Percentiles rank a stretch among this genome's conserved stretches.
Conservation (phyloP, 2,797 vertebrate genomes). For the Galago senegalensis region DNA sequence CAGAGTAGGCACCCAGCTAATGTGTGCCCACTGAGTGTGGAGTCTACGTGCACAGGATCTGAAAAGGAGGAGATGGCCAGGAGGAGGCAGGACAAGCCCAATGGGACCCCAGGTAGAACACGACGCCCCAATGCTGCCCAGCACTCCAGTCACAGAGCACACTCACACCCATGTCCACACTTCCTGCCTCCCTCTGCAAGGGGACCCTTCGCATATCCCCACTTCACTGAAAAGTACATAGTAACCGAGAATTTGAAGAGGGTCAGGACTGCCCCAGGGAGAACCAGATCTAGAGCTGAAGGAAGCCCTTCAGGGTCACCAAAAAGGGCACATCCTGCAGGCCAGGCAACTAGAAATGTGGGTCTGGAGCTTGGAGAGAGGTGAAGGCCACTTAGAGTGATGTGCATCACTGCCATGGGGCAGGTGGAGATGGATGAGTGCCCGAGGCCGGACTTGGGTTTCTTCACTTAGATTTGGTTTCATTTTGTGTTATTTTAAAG, state of each 20-base stretch:
- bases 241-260: background rate
- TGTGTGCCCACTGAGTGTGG: background rate
- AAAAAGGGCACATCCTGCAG: background rate
- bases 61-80: background rate
- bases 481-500: background rate
- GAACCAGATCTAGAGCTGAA: too few species aligned
- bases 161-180: accelerated
- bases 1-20: background rate
- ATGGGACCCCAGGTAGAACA: accelerated
- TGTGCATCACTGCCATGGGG: accelerated
- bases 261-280: background rate
- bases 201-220: accelerated
- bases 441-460: background rate
- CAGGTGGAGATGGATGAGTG: accelerated
- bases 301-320: background rate
- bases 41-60: accelerated
- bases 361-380: background rate
- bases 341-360: background rate
- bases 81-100: background rate
- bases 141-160: background rate
- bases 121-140: accelerated
- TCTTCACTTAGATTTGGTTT: background rate
- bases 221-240: background rate
- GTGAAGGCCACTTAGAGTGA: accelerated
- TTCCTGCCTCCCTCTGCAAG: background rate